phyloP scores from a whole-genome alignment of 2,888 invertebrate species.

The Cartodere bifasciata region DNA sequence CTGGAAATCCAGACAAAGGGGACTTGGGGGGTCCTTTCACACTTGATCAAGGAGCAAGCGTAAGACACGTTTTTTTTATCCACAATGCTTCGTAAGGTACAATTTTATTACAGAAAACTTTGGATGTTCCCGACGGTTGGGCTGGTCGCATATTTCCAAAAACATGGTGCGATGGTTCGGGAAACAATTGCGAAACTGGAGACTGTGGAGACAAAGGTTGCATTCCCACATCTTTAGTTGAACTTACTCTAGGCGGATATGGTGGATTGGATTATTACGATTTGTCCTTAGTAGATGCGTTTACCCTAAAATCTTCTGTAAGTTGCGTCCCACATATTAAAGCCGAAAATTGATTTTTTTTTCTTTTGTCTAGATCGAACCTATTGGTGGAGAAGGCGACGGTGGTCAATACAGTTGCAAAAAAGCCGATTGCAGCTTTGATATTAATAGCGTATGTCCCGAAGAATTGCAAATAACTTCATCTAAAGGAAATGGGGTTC shows the following conservation, averaged over 20 bases:
- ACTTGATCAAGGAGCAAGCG: conserved; percentile 14
- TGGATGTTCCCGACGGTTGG: conserved; percentile 22
- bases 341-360: conserved; percentile 19
- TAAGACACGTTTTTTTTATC: conserved; percentile 5
- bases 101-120: conserved; percentile 9
- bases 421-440: conserved; percentile 24
- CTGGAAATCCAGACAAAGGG: conserved; percentile 17
- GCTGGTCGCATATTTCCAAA: conserved; percentile 32
- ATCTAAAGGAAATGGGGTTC: conserved; percentile 26
- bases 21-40: conserved; percentile 17
- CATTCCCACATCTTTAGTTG: conserved; percentile 31
- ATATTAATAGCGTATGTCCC: conserved; percentile 31
- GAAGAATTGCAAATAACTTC: conserved; percentile 23
- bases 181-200: conserved; percentile 24
- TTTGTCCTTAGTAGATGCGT: conserved; percentile 36
- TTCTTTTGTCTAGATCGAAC: conserved; percentile 14
- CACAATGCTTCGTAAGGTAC: neutral
- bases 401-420: conserved; percentile 28
- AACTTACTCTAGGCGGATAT: conserved; percentile 30
- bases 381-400: conserved; percentile 21
- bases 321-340: too few relatives aligned
- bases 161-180: conserved; percentile 27
- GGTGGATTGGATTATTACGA: conserved; percentile 34
- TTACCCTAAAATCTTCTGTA: conserved; percentile 28
- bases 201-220: conserved; percentile 27